A percentile compares a stretch with the other conserved stretches of the same genome.
Evolutionary conservation across 2,113 vertebrate species (phyloP).

Genomic region (Danio rerio): DNA sequence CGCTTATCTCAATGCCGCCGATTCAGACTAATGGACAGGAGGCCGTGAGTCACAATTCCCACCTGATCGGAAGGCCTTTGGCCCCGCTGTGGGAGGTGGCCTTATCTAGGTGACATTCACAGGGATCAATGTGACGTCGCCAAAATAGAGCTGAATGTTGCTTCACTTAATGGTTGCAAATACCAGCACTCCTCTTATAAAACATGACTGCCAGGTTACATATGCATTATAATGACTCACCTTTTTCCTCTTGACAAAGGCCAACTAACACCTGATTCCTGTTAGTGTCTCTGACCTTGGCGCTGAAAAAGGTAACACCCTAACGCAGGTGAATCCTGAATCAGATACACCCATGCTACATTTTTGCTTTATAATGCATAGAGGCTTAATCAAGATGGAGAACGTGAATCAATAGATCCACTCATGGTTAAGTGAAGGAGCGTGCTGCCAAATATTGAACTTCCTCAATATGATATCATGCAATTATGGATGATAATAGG

Average conservation of each 20-base stretch:
- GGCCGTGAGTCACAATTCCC: constrained; percentile 24
- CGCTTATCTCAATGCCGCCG: constrained; percentile 16
- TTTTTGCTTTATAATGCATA: neutral
- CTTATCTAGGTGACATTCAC: constrained; percentile 52
- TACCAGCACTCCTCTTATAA: constrained; percentile 25
- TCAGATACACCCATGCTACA: neutral
- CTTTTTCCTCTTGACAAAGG: constrained; percentile 37
- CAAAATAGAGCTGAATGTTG: neutral
- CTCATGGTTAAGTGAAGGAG: neutral
- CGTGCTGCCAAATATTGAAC: neutral
- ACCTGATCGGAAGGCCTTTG: constrained; percentile 33
- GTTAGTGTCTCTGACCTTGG: constrained; percentile 23
- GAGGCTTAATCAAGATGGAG: neutral
- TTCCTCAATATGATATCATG: neutral
- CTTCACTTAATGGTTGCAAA: constrained; percentile 7
- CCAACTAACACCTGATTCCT: constrained; percentile 39
- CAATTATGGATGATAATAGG: neutral
- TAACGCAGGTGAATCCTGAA: constrained; percentile 7
- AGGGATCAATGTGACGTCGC: constrained; percentile 4
- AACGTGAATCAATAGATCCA: neutral
- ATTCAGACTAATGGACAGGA: constrained; percentile 3
- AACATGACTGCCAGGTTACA: constrained; percentile 15
- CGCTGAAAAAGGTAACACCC: constrained; percentile 21
- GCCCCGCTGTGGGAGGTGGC: constrained; percentile 17
- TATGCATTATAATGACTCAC: constrained; percentile 29